phyloP scores from a whole-genome alignment of 2,113 vertebrate species.

The Rhinolophus ferrumequinum region DNA sequence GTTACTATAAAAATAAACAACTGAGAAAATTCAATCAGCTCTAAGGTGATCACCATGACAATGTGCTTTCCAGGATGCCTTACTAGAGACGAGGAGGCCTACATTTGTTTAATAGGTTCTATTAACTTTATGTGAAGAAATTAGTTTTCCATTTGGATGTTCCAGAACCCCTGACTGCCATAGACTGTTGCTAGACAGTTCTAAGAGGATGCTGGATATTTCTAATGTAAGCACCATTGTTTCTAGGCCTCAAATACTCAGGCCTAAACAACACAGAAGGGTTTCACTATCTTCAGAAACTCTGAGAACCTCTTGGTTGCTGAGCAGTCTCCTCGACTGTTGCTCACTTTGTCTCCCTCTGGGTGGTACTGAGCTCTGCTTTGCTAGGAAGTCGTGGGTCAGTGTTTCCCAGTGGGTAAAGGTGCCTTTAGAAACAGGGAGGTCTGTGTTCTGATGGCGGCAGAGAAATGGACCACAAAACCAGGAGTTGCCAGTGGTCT shows the following conservation, averaged over 20 bases:
- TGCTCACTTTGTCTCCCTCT: not conserved
- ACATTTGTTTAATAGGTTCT: constrained; percentile 14
- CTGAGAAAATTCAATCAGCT: not conserved
- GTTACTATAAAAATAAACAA: not conserved
- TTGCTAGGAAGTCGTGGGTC: not conserved
- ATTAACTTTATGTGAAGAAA: constrained; percentile 31
- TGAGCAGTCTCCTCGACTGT: not conserved
- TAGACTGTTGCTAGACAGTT: not conserved
- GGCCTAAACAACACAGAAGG: not conserved
- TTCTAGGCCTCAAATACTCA: not conserved
- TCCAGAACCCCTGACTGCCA: constrained; percentile 5
- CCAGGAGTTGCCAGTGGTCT: not conserved
- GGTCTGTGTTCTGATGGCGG: not conserved
- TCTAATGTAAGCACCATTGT: constrained; percentile 27
- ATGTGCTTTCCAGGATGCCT: not conserved
- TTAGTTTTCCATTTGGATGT: constrained; percentile 6
- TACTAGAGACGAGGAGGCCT: not conserved
- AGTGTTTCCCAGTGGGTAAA: not conserved
- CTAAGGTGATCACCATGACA: not conserved
- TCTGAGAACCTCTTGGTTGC: not conserved
- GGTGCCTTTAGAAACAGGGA: not conserved
- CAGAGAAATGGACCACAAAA: not conserved
- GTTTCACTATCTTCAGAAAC: constrained; percentile 27
- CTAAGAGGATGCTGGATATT: not conserved
- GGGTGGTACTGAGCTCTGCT: not conserved